phyloP scores from a whole-genome alignment of 2,888 invertebrate species.

The Calliphora vomitoria region DNA sequence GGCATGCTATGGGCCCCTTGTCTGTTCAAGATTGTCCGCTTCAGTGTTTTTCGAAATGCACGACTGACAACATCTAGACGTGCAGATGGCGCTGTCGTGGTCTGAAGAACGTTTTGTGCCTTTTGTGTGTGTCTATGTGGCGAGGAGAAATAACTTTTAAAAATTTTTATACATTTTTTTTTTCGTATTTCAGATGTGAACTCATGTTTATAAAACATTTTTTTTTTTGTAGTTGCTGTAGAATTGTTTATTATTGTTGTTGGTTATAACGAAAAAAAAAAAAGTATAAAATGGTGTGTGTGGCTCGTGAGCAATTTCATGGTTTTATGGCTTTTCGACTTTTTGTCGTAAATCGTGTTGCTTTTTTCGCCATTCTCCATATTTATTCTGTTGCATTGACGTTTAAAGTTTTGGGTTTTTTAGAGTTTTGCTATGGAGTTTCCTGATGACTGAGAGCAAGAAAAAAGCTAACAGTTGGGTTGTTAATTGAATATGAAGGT shows the following conservation, averaged over 20 bases:
- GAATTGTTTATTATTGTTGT: constrained; percentile 46
- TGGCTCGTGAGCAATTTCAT: constrained; percentile 75
- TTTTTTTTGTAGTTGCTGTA: constrained; percentile 4
- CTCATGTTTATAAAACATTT: constrained; percentile 51
- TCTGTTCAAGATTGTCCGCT: constrained; percentile 21
- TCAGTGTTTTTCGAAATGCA: constrained; percentile 39
- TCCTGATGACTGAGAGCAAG: constrained; percentile 17
- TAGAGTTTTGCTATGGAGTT: constrained; percentile 43
- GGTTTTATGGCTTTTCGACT: constrained; percentile 73
- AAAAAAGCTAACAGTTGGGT: constrained; percentile 8
- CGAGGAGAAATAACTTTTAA: constrained; percentile 51
- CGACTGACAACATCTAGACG: constrained; percentile 61
- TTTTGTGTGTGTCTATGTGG: constrained; percentile 33
- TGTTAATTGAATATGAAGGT: constrained; percentile 69
- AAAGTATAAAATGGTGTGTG: constrained; percentile 39
- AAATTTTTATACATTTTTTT: constrained; percentile 48
- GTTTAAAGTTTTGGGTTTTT: constrained; percentile 46
- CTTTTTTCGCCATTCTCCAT: constrained; percentile 24
- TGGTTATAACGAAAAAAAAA: constrained; percentile 42
- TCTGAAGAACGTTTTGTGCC: constrained; percentile 58
- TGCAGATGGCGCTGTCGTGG: constrained; percentile 72
- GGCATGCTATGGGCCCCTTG: not conserved
- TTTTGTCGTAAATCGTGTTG: constrained; percentile 61
- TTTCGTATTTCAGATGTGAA: constrained; percentile 26
- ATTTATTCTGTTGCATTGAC: constrained; percentile 21